Evolutionary conservation across 2,888 invertebrate species (phyloP), one percentile per base, ranked within the genome.

Genomic region (Perizoma affinitatum): DNA sequence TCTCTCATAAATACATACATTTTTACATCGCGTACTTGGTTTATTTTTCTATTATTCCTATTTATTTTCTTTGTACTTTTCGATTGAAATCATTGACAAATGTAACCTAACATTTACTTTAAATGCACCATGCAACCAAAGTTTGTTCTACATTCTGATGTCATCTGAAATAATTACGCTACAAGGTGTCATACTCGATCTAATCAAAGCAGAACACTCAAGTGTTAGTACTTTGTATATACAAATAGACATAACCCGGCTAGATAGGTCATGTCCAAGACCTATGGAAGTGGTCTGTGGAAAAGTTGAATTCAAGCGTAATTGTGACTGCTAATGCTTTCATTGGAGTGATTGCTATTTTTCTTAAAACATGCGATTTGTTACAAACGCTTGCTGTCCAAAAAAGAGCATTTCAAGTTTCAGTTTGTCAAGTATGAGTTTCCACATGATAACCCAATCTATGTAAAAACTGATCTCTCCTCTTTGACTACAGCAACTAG

Each of bases 41-140:
- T 68, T 74, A 69, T 67, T 69, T 71, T 74, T 74, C 74, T 75
- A 75, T 76, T 74, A 75, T 74, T 79, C 74, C 70, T 77, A 72
- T 76, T 74, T 77, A 75, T 53, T 82, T 79, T 78, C 83, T 89
- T 89, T 89, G 89, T 89, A 89, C 89, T 89, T 87, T 72, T 86
- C 83, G 79, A 83, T 86, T 82, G 83, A 81, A 78, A 79, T 81
- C 76, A 80, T 74, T 76, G 79, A 75, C 76, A 81, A 81, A 82
- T 82, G 79, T 85, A 84, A 86, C 80, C 83, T 87, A 84, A 83
- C 79, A 69, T 68, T 83, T 83, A 82, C 80, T 82, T 83, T 79
- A 77, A 80, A 82, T 82, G 85, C 80, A 83, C 79, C 75, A 79
- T 77, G 73, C 78, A 82, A 83, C 78, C 78, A 78, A 80, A 79